Percentiles rank a stretch among this genome's conserved stretches.
Evolutionary conservation across 2,888 invertebrate genomes (phyloP).

Genomic region (Subacronicta megacephala): DNA sequence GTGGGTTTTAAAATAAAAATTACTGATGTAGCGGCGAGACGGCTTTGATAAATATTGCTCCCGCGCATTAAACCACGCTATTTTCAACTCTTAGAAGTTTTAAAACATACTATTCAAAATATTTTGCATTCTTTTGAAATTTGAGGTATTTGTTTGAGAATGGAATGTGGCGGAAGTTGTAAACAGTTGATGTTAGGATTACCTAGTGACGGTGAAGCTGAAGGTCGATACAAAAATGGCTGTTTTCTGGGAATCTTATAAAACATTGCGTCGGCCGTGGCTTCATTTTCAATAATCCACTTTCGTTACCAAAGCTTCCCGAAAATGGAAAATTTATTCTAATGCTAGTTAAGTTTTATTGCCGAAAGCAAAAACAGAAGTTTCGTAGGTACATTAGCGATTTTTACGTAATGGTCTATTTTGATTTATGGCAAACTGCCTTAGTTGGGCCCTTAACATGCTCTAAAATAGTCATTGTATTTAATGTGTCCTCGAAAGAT

Average conservation of each 20-base stretch:
- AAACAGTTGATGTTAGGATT: constrained; percentile 32
- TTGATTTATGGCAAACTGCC: constrained; percentile 36
- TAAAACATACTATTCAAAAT: constrained; percentile 55
- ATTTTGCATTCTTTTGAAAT: constrained; percentile 62
- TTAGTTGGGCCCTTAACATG: constrained; percentile 12
- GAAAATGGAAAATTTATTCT: constrained; percentile 40
- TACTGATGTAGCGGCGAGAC: constrained; percentile 23
- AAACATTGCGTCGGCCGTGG: constrained; percentile 24
- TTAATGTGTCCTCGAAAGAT: constrained; percentile 31
- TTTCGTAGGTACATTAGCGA: constrained; percentile 28
- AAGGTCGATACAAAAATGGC: constrained; percentile 33
- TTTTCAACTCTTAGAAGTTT: constrained; percentile 50
- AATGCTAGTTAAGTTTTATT: constrained; percentile 30
- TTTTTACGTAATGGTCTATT: constrained; percentile 26
- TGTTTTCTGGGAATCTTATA: constrained; percentile 31
- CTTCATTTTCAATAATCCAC: constrained; percentile 39
- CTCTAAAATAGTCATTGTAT: constrained; percentile 21
- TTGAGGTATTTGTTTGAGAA: constrained; percentile 55
- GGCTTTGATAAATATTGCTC: constrained; percentile 44
- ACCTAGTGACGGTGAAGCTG: constrained; percentile 29
- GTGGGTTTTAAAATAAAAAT: constrained; percentile 40
- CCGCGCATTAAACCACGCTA: constrained; percentile 46
- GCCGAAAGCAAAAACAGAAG: constrained; percentile 30
- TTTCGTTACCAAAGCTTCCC: constrained; percentile 34
- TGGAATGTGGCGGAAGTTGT: constrained; percentile 49